Evolutionary conservation across 2,113 vertebrate genomes (phyloP), one percentile per base, ranked within the genome.

Genomic region (Panthera uncia): DNA sequence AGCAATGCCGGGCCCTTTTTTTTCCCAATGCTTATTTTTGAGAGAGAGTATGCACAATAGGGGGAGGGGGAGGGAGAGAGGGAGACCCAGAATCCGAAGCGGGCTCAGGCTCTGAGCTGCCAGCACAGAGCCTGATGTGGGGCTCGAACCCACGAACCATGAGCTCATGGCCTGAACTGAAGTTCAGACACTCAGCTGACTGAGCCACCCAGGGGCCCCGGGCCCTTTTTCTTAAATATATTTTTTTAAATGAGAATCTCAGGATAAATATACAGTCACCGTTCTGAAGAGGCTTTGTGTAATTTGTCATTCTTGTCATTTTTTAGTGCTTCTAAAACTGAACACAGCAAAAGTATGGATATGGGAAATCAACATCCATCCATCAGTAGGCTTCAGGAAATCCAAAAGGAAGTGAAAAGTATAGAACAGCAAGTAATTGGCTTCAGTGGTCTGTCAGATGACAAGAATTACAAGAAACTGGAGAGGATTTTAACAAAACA

Each of bases 351-450:
- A 98, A 99, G 99, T 96, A 99, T 99, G 99, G 99, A 99, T 96
- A 99, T 99, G 99, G 99, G 99, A 74, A 99, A 99, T 96, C 99
- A 99, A 97, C 99, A 99, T 91, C 99, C 99, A 10, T 99, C 99
- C 85, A 98, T 99, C 79, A 99, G 97, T 97, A 99, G 99, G 74
- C 99, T 99, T 73, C 99, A 99, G 38, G 99, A 99, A 97, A 99
- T 99, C 89, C 99, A 99, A 97, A 99, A 98, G 61, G 99, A 99
- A 98, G 99, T 99, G 38, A 99, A 99, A n/a, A 98, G 98, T 1
- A 98, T 99, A n/a, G 99, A 99, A n/a, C 99, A 99, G 50, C 99
- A 99, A 97, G 99, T 99, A 48, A 97, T 98, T 78, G 98, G 98
- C 97, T 99, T 99, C 98, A 99, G 99, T 2, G 99, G 99, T 15